phyloP scores from a whole-genome alignment of 2,113 vertebrate genomes.

The Poicephalus meyeri region DNA sequence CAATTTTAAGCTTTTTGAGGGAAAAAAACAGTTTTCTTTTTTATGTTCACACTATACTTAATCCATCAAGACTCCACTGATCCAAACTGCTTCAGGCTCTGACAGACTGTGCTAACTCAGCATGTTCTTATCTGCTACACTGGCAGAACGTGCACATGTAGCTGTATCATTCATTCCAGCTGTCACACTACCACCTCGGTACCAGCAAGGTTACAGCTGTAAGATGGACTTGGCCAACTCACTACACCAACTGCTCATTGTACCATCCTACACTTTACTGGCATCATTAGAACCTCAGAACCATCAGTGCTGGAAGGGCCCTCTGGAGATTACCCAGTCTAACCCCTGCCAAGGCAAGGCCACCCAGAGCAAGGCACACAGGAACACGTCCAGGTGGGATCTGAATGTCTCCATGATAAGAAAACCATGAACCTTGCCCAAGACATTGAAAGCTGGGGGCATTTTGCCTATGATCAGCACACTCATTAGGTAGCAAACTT shows the following conservation, averaged over 20 bases:
- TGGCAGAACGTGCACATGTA: neutral
- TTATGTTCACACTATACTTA: neutral
- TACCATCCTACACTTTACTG: neutral
- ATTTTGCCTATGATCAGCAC: neutral
- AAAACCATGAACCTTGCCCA: neutral
- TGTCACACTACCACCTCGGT: neutral
- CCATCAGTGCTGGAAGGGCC: neutral
- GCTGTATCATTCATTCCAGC: neutral
- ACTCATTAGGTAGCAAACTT: neutral
- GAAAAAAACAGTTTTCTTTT: neutral
- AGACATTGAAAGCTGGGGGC: neutral
- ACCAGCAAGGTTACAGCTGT: neutral
- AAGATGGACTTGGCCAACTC: neutral
- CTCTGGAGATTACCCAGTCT: neutral
- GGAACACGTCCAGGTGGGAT: neutral
- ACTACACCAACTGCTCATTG: neutral
- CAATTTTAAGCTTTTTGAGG: neutral
- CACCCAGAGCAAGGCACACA: neutral
- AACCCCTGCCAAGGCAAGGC: neutral
- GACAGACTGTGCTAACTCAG: neutral
- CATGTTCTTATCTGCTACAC: neutral
- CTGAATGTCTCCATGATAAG: neutral
- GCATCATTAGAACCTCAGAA: neutral
- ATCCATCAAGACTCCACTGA: neutral
- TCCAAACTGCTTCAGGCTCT: neutral